phyloP scores from a whole-genome alignment of 2,888 invertebrate species.

The Mythimna loreyi region DNA sequence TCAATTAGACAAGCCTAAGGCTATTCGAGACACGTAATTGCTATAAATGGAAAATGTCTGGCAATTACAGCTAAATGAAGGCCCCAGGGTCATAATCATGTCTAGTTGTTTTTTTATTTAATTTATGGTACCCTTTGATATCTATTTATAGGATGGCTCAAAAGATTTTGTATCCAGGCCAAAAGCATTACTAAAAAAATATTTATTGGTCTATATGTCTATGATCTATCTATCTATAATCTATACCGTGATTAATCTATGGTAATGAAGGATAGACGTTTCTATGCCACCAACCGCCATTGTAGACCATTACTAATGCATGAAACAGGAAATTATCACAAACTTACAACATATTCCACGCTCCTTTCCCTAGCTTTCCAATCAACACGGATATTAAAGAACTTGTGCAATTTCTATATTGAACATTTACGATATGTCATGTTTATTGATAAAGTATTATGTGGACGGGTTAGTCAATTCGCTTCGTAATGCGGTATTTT shows the following conservation, averaged over 20 bases:
- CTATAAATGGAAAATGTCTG: constrained; percentile 7
- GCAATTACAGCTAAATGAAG: constrained; percentile 6
- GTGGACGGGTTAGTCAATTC: constrained; percentile 15
- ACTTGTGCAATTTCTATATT: constrained; percentile 54
- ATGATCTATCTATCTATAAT: not conserved
- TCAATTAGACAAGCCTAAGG: constrained; percentile 27
- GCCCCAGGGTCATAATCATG: constrained; percentile 4
- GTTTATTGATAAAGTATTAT: constrained; percentile 23
- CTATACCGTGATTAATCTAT: not conserved
- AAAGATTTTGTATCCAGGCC: too few species aligned
- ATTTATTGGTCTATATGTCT: not conserved
- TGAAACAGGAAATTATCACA: constrained; percentile 52
- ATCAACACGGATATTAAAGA: constrained; percentile 51
- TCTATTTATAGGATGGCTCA: not conserved
- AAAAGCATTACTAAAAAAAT: too few species aligned
- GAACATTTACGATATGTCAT: constrained; percentile 40
- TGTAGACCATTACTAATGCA: constrained; percentile 43
- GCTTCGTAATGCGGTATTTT: constrained; percentile 1
- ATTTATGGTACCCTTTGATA: not conserved
- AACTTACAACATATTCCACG: constrained; percentile 57
- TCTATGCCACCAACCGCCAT: constrained; percentile 14
- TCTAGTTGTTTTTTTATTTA: constrained; percentile 5
- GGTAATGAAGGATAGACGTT: not conserved
- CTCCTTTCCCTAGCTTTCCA: constrained; percentile 62
- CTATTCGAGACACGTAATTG: constrained; percentile 8